Evolutionary conservation across 2,113 vertebrate genomes (phyloP), one percentile per base, ranked within the genome.

Genomic region (Gnathonemus longibarbis): DNA sequence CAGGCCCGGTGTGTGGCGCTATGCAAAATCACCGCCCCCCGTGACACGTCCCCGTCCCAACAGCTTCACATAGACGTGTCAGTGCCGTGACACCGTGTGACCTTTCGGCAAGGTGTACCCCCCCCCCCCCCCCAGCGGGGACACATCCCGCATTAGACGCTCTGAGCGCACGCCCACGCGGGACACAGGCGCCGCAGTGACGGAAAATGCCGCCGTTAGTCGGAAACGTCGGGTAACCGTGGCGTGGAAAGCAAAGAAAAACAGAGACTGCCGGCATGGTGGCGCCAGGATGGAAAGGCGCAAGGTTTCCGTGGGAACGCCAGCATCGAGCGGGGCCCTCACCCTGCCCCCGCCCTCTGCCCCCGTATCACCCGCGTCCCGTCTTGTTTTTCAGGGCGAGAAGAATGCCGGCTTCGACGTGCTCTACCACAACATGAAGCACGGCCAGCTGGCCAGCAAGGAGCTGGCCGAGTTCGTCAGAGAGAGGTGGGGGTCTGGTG

Each of bases 401-500:
- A 99, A 98, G 90, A 98, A 98, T 94, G 96, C 97, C 0, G 98
- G 98, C 86, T 99, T 99, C 35, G 98, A 98, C 1, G 96, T 98
- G 48, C 96, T 99, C 11, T 99, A 99, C 94, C 98, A 99, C 94
- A 98, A 97, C 92, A 97, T 99, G 97, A 99, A 99, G 94, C 98
- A 99, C 53, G 98, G 98, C 46, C 98, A 98, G 91, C 95, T 97
- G 92, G 97, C 97, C 88, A 96, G 97, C 93, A 99, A 98, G 94
- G 98, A 99, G 91, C 94, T 99, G 45, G 97, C 97, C 0, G 98
- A 99, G 92, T 98, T 98, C 24, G 96, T 99, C 89, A 95, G 98
- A 0, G 98, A 99, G 95, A 98, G 98, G 98, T 99, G 94, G 91
- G 80, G 48, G 24, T 8, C 24, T 35, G 53, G 5, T 62, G 89